Evolutionary conservation across 2,888 invertebrate species (phyloP).

Genomic region (Subacronicta megacephala): DNA sequence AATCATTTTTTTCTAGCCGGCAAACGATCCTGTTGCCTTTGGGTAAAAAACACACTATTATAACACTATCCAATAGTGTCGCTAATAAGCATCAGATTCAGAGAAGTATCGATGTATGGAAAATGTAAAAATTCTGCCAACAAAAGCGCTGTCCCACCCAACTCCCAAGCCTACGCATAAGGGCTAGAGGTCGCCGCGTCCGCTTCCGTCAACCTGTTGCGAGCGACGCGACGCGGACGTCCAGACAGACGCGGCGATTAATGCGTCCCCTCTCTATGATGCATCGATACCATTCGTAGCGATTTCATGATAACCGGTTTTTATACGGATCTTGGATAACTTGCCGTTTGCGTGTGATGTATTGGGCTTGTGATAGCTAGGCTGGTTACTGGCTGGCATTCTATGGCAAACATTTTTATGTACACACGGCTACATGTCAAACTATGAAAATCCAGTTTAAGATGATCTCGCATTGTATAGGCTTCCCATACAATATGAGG

Average conservation of each 20-base stretch:
- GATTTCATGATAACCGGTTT: conserved; percentile 31
- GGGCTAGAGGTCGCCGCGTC: conserved; percentile 32
- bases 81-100: no score
- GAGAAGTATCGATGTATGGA: no score
- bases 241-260: conserved; percentile 45
- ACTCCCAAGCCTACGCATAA: conserved; percentile 24
- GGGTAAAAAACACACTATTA: no score
- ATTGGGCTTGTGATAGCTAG: background rate
- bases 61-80: no score
- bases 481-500: no score
- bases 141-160: conserved; percentile 1
- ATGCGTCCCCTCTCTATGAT: conserved; percentile 56
- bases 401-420: no score
- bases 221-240: conserved; percentile 5
- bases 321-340: conserved; percentile 2
- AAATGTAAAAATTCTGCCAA: background rate
- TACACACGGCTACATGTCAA: no score
- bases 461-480: no score
- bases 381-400: background rate
- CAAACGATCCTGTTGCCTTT: no score
- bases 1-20: no score
- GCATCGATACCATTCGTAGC: conserved; percentile 39
- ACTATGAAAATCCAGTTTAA: no score
- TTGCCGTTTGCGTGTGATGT: background rate
- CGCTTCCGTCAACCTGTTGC: conserved; percentile 58